These are phyloP conservation scores for Carassius carassius DNA, from an alignment of 2,113 vertebrate genomes.

Conservation along the genomic window DNA sequence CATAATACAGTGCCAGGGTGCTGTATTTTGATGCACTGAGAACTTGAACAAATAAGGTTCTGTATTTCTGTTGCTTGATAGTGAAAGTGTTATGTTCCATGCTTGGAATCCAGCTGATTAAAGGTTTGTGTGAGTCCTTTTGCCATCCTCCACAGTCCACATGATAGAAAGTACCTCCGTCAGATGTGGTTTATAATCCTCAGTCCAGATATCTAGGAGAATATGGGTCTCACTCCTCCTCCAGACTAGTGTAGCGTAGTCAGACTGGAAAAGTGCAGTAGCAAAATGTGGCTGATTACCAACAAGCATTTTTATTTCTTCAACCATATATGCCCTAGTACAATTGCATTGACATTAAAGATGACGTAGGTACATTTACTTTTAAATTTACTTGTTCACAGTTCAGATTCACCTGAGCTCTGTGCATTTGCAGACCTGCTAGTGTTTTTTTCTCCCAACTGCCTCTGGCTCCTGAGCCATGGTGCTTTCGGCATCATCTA, in stretches of 20 bases:
- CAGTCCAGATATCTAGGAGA: neutral
- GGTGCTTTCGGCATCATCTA: neutral
- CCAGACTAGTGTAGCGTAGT: neutral
- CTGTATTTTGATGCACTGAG: neutral
- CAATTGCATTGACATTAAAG: neutral
- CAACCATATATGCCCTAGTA: neutral
- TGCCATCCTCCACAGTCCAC: slow-evolving; percentile 4
- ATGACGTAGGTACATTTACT: neutral
- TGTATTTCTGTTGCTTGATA: slow-evolving; percentile 1
- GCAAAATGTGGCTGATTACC: neutral
- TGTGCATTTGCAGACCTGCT: slow-evolving; percentile 21
- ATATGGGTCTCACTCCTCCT: neutral
- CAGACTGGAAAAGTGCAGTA: neutral
- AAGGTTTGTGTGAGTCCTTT: neutral
- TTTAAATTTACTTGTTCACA: too few species aligned
- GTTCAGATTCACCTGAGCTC: neutral
- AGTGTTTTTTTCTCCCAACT: neutral
- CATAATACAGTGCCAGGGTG: neutral
- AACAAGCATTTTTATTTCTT: neutral
- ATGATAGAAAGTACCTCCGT: slow-evolving; percentile 2
- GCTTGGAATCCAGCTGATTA: neutral
- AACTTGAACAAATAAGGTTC: neutral
- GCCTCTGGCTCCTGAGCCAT: neutral
- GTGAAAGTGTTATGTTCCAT: neutral
- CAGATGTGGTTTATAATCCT: neutral